Evolutionary conservation across 30 jellyfish, hydroid and myxozoan species (phyloP), one percentile per base, ranked within the genome.

Genomic region (Aurelia sp.): DNA sequence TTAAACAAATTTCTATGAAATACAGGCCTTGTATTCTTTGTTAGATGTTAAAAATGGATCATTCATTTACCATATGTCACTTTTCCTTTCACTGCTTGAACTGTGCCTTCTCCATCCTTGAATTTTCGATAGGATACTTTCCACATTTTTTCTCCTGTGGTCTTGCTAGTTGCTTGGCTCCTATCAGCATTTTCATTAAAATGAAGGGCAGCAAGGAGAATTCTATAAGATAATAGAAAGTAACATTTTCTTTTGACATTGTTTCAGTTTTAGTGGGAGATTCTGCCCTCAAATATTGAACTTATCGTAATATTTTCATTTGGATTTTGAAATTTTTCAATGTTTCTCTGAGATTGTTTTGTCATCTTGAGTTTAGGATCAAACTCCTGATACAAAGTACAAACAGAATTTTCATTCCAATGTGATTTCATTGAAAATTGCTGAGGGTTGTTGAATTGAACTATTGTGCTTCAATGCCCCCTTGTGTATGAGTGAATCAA

Each of bases 41-140:
- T 35, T 20, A 64, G 33, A 44, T 44, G 40, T 20, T 52, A 64
- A 35, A 12, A 64, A 64, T 7, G 33, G 75, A 64, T 35, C 17
- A 17, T 35, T 20, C 20, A 64, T 44, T 64, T 64, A 44, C 75
- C 75, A 19, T 64, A 64, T 16, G 75, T 64, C 20, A 64, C 16
- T 20, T 35, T 64, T 35, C 51, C 75, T 44, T 64, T 64, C 53
- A 64, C 75, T 64, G 75, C 51, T 64, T 64, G 75, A 64, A 64
- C 75, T 64, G 75, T 64, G 75, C 75, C 40, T 64, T 64, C 75
- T 64, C 75, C 75, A 64, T 64, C 75, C 40, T 64, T 64, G 40
- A 64, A 64, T 20, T 64, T 64, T 64, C 75, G 33, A 19, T 64
- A 64, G 15, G 75, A 64, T 44, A 64, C 40, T 44, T 44, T 64